A percentile compares a stretch with the other conserved stretches of the same genome.
phyloP scores from a whole-genome alignment of 2,888 invertebrate genomes.

The Rhamphomyia laevipes region DNA sequence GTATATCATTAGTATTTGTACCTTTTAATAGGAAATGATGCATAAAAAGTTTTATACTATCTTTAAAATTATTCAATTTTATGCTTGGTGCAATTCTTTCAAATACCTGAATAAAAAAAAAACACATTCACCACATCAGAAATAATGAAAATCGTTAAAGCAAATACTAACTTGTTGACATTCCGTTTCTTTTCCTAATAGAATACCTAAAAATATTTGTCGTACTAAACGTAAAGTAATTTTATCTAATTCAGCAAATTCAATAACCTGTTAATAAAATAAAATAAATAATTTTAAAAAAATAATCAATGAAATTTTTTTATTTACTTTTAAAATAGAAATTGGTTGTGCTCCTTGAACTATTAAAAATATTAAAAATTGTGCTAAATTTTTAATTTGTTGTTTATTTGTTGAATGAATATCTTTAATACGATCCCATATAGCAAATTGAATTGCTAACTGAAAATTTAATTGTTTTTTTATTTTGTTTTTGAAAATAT shows the following conservation, averaged over 20 bases:
- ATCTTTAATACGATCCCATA: conserved; percentile 88
- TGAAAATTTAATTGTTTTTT: conserved; percentile 32
- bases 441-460: conserved; percentile 74
- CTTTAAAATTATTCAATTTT: conserved; percentile 68
- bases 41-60: conserved; percentile 73
- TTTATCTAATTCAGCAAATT: conserved; percentile 78
- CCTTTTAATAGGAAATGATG: conserved; percentile 72
- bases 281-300: conserved; percentile 12
- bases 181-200: conserved; percentile 49
- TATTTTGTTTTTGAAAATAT: neutral
- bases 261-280: conserved; percentile 37
- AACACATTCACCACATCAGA: neutral
- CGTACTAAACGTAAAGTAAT: conserved; percentile 65
- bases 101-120: conserved; percentile 45
- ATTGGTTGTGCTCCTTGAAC: conserved; percentile 64
- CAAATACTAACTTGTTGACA: conserved; percentile 18
- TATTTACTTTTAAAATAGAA: conserved; percentile 67
- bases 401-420: conserved; percentile 50
- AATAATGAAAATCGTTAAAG: neutral
- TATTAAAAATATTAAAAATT: conserved; percentile 68
- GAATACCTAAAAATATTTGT: conserved; percentile 60
- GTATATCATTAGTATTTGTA: conserved; percentile 38
- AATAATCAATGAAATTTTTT: neutral
- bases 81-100: conserved; percentile 57
- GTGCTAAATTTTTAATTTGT: conserved; percentile 63